A percentile compares a stretch with the other conserved stretches of the same genome.
Evolutionary conservation across 2,888 invertebrate genomes (phyloP).

Genomic region (Seira sanloemensis): DNA sequence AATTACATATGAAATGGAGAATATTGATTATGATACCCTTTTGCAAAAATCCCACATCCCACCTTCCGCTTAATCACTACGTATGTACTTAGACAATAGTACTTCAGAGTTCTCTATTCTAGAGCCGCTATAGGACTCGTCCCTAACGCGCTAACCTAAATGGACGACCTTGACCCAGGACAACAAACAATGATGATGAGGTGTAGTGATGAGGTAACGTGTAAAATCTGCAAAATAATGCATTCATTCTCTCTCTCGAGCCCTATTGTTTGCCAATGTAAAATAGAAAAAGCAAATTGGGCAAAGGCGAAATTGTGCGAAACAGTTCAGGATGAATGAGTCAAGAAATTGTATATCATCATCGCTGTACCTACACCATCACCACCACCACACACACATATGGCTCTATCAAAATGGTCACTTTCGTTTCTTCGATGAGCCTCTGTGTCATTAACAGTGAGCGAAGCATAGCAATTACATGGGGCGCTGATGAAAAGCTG

Average conservation of each 20-base stretch:
- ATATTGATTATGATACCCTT: too few relatives aligned
- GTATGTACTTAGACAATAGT: too few relatives aligned
- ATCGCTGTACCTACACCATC: background rate
- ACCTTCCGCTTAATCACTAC: too few relatives aligned
- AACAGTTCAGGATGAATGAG: background rate
- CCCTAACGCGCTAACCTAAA: conserved; percentile 44
- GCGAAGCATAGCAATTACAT: background rate
- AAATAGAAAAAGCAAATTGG: background rate
- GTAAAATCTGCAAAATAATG: background rate
- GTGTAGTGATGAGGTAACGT: background rate
- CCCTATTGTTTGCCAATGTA: background rate
- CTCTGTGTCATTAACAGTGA: background rate
- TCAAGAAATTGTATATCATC: too few relatives aligned
- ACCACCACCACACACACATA: background rate
- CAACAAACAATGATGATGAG: conserved; percentile 3
- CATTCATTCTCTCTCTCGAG: background rate
- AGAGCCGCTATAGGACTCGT: background rate
- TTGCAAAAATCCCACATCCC: too few relatives aligned
- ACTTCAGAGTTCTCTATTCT: background rate
- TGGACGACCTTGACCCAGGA: conserved; percentile 53
- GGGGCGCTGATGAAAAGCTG: background rate
- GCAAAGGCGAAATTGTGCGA: background rate
- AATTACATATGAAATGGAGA: too few relatives aligned
- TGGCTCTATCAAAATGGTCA: too few relatives aligned
- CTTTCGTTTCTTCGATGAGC: background rate